A percentile compares a stretch with the other conserved stretches of the same genome.
Evolutionary conservation across 2,888 invertebrate genomes (phyloP).

Genomic region (Heliconius cydno): DNA sequence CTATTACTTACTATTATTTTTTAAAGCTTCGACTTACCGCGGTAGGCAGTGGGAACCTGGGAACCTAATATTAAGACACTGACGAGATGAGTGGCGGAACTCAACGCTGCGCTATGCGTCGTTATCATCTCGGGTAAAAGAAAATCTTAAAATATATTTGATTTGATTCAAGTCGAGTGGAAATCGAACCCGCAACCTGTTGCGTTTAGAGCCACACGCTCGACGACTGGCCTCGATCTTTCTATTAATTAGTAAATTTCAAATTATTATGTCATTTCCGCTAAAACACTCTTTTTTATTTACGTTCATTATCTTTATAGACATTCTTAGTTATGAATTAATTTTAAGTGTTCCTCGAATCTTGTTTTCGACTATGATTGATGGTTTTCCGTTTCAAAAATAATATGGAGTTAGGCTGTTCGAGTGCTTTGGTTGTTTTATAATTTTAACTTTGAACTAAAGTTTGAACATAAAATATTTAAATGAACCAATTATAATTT

Average conservation of each 20-base stretch:
- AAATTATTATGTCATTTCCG: background rate
- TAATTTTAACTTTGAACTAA: background rate
- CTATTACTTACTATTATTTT: too few relatives aligned
- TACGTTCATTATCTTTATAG: background rate
- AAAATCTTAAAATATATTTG: background rate
- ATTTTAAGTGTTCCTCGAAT: background rate
- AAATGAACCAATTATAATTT: background rate
- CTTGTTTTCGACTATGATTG: conserved; percentile 14
- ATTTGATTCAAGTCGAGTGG: background rate
- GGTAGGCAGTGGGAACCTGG: background rate
- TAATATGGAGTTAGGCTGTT: background rate
- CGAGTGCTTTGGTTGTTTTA: background rate
- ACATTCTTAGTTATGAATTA: background rate
- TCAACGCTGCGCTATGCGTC: background rate
- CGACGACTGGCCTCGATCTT: background rate
- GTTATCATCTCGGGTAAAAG: background rate
- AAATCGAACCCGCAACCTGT: too few relatives aligned
- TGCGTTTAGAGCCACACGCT: too few relatives aligned
- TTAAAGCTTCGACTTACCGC: background rate
- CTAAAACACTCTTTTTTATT: background rate
- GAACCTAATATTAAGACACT: background rate
- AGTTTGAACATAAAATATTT: background rate
- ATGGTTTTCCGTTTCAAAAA: background rate
- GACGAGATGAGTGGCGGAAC: too few relatives aligned
- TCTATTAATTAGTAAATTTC: background rate